Base-by-base conservation (phyloP, 2,888 invertebrate species). In the Ommatoiulus sabulosus region DNA sequence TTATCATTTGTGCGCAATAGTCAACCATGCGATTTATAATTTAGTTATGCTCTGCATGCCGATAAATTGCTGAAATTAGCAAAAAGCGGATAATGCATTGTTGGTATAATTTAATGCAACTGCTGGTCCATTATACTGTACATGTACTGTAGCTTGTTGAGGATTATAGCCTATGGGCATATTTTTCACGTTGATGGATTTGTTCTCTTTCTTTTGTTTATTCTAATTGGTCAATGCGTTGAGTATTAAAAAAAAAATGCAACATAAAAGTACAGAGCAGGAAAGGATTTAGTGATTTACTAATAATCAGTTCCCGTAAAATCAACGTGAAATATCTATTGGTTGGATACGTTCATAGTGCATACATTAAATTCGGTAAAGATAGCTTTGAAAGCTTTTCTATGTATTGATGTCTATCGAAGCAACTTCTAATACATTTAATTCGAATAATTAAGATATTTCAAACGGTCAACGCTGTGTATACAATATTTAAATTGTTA, bases 21-120 rank as follows among this genome's bases (percentile, higher is more conserved):
- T 20, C 72, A 72, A 3, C 20, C 20, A 72, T 72, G 72, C 72
- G 10, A 72, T 72, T 72, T 72, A 72, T 72, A 72, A 72, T 72
- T 72, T 72, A 72, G 20, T 24, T 72, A 24, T 63, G 63, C 4
- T 63, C 63, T 63, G 20, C 17, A 57, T 4, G 57, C 17, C 17
- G 57, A 15, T 57, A 46, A 52, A 15, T 52, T 52, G n/a, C 1
- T 20, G 20, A 63, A 63, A 63, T 72, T 72, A 24, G 72, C 20
- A 72, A 72, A 72, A 72, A 20, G 72, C 24, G 24, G 72, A 24
- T 24, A 72, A 24, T 24, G 8, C 3, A 72, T 72, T 72, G 24
- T 72, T 72, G 20, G 1, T 24, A 20, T 72, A 72, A 72, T 72
- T 52, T 52, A 52, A 52, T 52, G 15, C 15, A 52, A 52, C 15